Evolutionary conservation across 2,113 vertebrate genomes (phyloP).

Genomic region (Poeciliopsis retropinna): DNA sequence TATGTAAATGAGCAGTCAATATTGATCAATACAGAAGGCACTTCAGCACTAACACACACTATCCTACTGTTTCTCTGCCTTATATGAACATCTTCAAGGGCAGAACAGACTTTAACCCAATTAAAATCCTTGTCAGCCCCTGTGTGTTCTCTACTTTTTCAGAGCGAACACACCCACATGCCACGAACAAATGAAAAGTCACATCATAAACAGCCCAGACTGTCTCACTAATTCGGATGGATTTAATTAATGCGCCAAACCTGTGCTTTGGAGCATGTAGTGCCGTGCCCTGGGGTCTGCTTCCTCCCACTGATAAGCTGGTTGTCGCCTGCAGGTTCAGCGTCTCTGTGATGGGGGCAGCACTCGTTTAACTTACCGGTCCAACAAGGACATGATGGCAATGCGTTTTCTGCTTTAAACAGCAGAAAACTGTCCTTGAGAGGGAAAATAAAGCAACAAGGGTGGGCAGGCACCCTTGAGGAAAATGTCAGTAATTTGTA

Average conservation of each 20-base stretch:
- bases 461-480: neutral
- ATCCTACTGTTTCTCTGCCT: neutral
- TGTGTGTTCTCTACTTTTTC: neutral
- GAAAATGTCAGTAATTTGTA: neutral
- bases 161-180: conserved; percentile 9
- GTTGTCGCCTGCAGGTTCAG: conserved; percentile 2
- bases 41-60: neutral
- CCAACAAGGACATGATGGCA: neutral
- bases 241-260: conserved; percentile 31
- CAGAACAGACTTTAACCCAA: conserved; percentile 10
- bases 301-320: conserved; percentile 10
- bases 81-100: neutral
- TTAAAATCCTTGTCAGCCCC: neutral
- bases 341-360: conserved; percentile 9
- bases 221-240: conserved; percentile 25
- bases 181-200: conserved; percentile 20
- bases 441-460: neutral
- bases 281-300: conserved; percentile 21
- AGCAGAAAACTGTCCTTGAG: conserved; percentile 5
- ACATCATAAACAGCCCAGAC: conserved; percentile 12
- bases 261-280: conserved; percentile 21
- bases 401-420: neutral
- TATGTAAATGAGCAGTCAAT: conserved; percentile 23
- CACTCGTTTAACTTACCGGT: conserved; percentile 3
- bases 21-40: conserved; percentile 34